A percentile compares a stretch with the other conserved stretches of the same genome.
phyloP scores from a whole-genome alignment of 2,113 vertebrate genomes.

The Sterrhoptilus dennistouni region DNA sequence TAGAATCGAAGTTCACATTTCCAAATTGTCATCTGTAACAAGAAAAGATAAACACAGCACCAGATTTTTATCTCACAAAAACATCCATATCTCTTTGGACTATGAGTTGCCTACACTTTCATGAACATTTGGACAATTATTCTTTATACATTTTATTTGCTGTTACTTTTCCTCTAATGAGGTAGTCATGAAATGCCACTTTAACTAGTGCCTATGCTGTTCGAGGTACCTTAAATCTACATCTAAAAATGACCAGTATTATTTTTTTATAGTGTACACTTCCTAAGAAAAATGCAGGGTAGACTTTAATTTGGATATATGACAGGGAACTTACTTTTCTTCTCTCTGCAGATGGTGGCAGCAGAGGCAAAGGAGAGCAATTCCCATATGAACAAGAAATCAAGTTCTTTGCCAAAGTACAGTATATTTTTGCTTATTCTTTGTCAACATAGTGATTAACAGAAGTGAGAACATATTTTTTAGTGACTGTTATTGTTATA shows the following conservation, averaged over 20 bases:
- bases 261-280: background rate
- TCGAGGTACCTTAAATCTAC: background rate
- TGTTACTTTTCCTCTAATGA: background rate
- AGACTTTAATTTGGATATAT: background rate
- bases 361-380: constrained; percentile 83
- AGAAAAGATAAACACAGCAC: background rate
- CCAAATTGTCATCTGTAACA: background rate
- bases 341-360: constrained; percentile 80
- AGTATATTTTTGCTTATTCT: constrained; percentile 60
- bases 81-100: background rate
- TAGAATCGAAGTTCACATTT: background rate
- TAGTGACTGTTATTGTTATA: background rate
- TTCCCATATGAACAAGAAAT: constrained; percentile 93
- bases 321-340: constrained; percentile 35
- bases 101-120: background rate
- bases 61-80: background rate
- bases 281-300: background rate
- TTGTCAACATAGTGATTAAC: background rate
- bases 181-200: background rate
- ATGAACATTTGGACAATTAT: background rate
- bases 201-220: background rate
- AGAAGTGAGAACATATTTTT: background rate
- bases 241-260: background rate
- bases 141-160: background rate
- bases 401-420: constrained; percentile 97